phyloP scores from a whole-genome alignment of 2,113 vertebrate species.

The Phocoena phocoena region DNA sequence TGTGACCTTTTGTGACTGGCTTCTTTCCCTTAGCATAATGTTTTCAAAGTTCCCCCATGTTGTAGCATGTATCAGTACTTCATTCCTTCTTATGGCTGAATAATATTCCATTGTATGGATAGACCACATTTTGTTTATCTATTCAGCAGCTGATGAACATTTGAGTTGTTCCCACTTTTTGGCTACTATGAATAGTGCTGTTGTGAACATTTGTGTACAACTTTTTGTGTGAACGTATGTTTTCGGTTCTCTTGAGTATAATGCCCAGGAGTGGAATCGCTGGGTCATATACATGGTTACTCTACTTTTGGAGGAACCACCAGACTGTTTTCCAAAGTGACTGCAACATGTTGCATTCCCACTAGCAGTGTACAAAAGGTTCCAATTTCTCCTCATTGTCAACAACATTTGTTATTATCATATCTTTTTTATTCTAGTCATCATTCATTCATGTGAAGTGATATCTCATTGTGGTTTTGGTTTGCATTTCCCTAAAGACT shows the following conservation, averaged over 20 bases:
- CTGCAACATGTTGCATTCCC: background rate
- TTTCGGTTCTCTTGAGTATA: background rate
- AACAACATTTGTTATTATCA: background rate
- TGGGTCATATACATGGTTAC: background rate
- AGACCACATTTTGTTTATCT: background rate
- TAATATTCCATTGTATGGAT: background rate
- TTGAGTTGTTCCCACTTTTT: background rate
- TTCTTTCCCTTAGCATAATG: background rate
- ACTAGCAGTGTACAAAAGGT: background rate
- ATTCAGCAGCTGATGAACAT: background rate
- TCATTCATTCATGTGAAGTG: background rate
- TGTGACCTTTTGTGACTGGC: background rate
- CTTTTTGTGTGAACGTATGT: background rate
- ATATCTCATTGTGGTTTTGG: background rate
- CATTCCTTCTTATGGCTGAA: background rate
- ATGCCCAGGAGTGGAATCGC: no score
- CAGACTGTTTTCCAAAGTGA: background rate
- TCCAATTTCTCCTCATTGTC: background rate
- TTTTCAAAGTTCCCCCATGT: background rate
- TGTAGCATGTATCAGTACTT: background rate
- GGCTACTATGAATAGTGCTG: background rate
- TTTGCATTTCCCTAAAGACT: background rate
- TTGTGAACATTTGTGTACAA: background rate
- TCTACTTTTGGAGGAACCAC: background rate
- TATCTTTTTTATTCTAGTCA: background rate